Evolutionary conservation across 2,113 vertebrate species (phyloP), one percentile per base, ranked within the genome.

Genomic region (Clupea harengus): DNA sequence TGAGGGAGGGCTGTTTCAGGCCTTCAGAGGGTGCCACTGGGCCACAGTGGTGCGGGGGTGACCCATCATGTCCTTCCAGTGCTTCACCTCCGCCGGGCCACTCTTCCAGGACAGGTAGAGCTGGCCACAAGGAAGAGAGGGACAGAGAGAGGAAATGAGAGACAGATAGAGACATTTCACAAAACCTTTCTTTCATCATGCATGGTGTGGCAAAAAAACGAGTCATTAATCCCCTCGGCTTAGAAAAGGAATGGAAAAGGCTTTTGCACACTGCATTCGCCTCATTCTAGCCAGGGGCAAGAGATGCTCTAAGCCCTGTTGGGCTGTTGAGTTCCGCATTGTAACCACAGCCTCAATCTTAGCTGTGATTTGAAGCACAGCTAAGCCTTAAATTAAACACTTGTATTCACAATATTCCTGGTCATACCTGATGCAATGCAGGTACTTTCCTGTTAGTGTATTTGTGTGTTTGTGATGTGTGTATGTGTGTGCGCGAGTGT

Each of bases 91-190:
- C 4, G 97, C 98, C 0, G 98, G 98, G 81, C 98, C 98, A 15
- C 98, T 99, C 95, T 99, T 99, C 98, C 98, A 99, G 22, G 98
- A 99, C 90, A 99, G 96, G 94, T 99, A 99, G 91, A 99, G 99
- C 98, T 99, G 92, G 0, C 75, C 46, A 20, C 54, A 81, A 85
- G 72, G 84, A 49, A 57, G 72, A 80, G 39, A 57, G 57, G 20
- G 25, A 64, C 8, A 52, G 45, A 83, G 47, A 25, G 64, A 84
- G 47, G 88, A 45, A 81, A 85, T 44, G 32, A 80, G 86, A 85
- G 52, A 72, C 84, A 85, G 9, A 85, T 45, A 85, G 78, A 88
- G 67, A 80, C 45, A 88, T 90, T 90, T 89, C 84, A 0, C 84
- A 57, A 86, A 89, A 81, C 25, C 72, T 78, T 78, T 39, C 72